A percentile compares a stretch with the other conserved stretches of the same genome.
Conservation (phyloP, 2,797 vertebrate genomes). For the Melanotaenia maccullochi region DNA sequence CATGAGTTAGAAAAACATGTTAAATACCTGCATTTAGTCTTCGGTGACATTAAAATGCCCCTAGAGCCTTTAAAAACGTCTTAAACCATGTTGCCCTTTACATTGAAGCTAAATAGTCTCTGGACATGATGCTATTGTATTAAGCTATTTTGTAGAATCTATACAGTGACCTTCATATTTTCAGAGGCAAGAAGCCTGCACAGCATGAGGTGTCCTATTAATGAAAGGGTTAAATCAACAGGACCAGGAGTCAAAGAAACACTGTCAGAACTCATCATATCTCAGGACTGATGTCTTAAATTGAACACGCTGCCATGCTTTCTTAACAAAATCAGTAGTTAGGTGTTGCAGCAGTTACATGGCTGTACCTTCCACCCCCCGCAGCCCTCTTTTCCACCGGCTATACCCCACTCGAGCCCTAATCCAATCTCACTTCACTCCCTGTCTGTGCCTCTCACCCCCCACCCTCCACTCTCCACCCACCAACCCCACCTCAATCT, state of each 20-base stretch:
- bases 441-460: constrained; percentile 14
- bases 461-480: not conserved
- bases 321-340: constrained; percentile 16
- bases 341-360: constrained; percentile 17
- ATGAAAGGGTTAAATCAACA: constrained; percentile 51
- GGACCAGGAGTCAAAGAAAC: constrained; percentile 26
- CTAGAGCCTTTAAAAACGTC: not conserved
- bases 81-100: not conserved
- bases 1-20: not conserved
- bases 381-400: not conserved
- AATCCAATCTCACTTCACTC: constrained; percentile 55
- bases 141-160: not conserved
- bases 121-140: not conserved
- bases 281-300: constrained; percentile 3
- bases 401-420: constrained; percentile 39
- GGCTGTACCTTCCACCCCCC: constrained; percentile 26
- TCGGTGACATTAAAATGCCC: not conserved
- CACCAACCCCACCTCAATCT: constrained; percentile 58
- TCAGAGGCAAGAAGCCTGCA: not conserved
- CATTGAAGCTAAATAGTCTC: not conserved
- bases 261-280: constrained; percentile 41
- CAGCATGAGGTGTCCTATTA: constrained; percentile 1
- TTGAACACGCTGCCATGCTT: constrained; percentile 8
- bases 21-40: not conserved
- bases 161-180: constrained; percentile 4